These are phyloP conservation scores for Chymomyza fuscimana DNA, from an alignment of 2,888 invertebrate species.

Conservation along the genomic window DNA sequence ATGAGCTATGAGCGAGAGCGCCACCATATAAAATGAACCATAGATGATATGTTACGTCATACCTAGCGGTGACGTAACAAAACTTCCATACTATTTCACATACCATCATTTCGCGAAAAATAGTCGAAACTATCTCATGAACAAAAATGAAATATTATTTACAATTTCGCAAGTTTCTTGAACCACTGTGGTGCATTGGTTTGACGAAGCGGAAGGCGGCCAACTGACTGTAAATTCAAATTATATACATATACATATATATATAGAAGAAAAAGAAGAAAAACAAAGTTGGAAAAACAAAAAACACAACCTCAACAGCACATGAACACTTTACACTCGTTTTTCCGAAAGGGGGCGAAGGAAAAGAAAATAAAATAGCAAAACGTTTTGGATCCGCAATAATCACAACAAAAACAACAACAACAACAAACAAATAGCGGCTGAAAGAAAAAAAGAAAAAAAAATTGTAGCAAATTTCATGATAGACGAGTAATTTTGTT, in stretches of 20 bases:
- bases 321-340: slow-evolving; percentile 64
- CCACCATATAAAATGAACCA: no score
- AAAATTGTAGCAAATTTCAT: slow-evolving; percentile 68
- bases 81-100: no score
- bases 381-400: slow-evolving; percentile 62
- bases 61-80: no score
- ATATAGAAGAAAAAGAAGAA: slow-evolving; percentile 17
- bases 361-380: slow-evolving; percentile 53
- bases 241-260: slow-evolving; percentile 52
- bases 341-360: slow-evolving; percentile 15
- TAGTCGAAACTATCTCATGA: no score
- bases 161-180: not conserved
- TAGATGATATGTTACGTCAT: no score
- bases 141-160: not conserved
- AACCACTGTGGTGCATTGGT: slow-evolving; percentile 48
- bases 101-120: no score
- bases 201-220: slow-evolving; percentile 58
- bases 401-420: slow-evolving; percentile 26
- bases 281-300: slow-evolving; percentile 33
- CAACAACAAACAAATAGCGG: not conserved
- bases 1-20: no score
- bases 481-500: slow-evolving; percentile 73
- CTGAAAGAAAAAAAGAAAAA: slow-evolving; percentile 30
- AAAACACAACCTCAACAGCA: slow-evolving; percentile 49
- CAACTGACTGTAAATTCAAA: slow-evolving; percentile 69